Conservation (phyloP, 2,888 invertebrate genomes). For the Idaea straminata region DNA sequence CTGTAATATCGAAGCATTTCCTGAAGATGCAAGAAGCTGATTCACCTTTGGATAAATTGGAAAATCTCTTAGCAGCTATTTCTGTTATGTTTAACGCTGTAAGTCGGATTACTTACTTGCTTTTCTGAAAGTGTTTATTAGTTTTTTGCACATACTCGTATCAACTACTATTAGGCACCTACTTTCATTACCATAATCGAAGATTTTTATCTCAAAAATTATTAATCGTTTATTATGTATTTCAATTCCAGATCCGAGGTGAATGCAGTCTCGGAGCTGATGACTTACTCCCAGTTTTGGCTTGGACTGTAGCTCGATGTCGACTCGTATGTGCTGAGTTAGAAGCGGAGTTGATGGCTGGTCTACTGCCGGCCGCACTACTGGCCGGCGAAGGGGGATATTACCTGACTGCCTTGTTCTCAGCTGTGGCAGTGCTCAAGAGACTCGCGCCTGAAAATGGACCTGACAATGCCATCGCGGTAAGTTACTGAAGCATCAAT, state of each 20-base stretch:
- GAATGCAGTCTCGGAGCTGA: slow-evolving; percentile 88
- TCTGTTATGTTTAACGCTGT: slow-evolving; percentile 92
- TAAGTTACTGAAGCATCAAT: slow-evolving; percentile 38
- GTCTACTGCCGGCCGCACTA: slow-evolving; percentile 92
- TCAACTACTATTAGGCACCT: too few species aligned
- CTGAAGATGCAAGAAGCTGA: slow-evolving; percentile 93
- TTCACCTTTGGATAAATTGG: slow-evolving; percentile 95
- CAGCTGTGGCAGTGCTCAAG: slow-evolving; percentile 94
- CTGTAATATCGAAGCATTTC: slow-evolving; percentile 88
- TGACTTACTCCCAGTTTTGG: slow-evolving; percentile 94
- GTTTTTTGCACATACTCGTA: too few species aligned
- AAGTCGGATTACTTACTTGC: too few species aligned
- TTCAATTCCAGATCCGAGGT: slow-evolving; percentile 80
- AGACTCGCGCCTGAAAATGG: slow-evolving; percentile 78
- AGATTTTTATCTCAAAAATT: slow-evolving; percentile 8
- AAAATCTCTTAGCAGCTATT: slow-evolving; percentile 93
- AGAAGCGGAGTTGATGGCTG: slow-evolving; percentile 98
- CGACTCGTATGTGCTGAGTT: slow-evolving; percentile 95
- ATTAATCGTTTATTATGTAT: neutral
- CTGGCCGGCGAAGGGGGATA: slow-evolving; percentile 96
- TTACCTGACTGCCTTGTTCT: slow-evolving; percentile 95
- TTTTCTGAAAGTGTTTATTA: too few species aligned
- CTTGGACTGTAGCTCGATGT: slow-evolving; percentile 94
- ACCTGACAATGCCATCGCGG: slow-evolving; percentile 59
- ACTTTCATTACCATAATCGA: neutral